Percentiles rank a stretch among this genome's conserved stretches.
Conservation (phyloP, 2,888 invertebrate species). For the Nomada ruficornis region DNA sequence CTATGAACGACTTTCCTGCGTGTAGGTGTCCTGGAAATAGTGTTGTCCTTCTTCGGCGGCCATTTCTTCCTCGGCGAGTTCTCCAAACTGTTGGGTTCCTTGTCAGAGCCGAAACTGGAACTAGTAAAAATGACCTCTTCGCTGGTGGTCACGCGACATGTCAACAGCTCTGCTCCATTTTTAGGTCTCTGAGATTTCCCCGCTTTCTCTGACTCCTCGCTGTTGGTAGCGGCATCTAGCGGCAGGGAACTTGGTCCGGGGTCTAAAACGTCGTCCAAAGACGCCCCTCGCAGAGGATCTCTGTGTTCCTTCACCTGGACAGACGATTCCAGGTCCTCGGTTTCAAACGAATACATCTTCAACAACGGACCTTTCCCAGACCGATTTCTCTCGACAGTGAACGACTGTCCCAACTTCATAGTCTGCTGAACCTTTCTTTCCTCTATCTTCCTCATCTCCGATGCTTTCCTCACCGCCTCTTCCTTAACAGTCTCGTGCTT, state of each 20-base stretch:
- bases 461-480: slow-evolving; percentile 21
- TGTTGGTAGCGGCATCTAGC: slow-evolving; percentile 57
- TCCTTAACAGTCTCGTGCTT: slow-evolving; percentile 12
- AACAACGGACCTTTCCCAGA: slow-evolving; percentile 80
- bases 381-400: slow-evolving; percentile 65
- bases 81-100: slow-evolving; percentile 74
- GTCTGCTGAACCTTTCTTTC: neutral
- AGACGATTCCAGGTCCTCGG: slow-evolving; percentile 78
- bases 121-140: slow-evolving; percentile 77
- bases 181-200: slow-evolving; percentile 9
- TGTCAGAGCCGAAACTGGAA: slow-evolving; percentile 69
- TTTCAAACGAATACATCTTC: slow-evolving; percentile 83
- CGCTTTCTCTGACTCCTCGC: slow-evolving; percentile 36
- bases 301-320: slow-evolving; percentile 67
- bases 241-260: slow-evolving; percentile 78
- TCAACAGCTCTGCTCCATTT: slow-evolving; percentile 77
- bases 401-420: neutral
- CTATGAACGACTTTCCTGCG: slow-evolving; percentile 36
- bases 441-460: slow-evolving; percentile 17
- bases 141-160: slow-evolving; percentile 81
- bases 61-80: slow-evolving; percentile 75
- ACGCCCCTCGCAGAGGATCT: slow-evolving; percentile 76
- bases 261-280: slow-evolving; percentile 78
- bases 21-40: slow-evolving; percentile 31
- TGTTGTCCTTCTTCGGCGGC: slow-evolving; percentile 47